Percentiles rank a stretch among this genome's conserved stretches.
These are phyloP conservation scores for Pelmatolapia mariae DNA, from an alignment of 2,113 vertebrate genomes.

Conservation along the genomic window DNA sequence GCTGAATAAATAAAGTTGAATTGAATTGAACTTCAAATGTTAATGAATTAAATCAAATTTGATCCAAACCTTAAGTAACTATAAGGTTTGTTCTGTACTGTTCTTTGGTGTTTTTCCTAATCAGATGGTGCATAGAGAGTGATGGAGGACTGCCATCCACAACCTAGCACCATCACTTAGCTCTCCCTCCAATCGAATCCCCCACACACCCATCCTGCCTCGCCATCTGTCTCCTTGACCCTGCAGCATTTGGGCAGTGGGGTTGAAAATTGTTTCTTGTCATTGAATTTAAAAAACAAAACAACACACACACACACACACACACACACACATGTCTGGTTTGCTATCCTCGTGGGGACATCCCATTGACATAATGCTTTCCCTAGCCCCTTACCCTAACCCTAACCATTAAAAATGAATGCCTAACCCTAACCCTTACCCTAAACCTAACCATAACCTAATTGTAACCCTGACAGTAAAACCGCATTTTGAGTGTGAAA, in stretches of 20 bases:
- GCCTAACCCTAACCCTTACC: too few relatives aligned
- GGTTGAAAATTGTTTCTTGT: constrained; percentile 92
- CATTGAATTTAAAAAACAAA: constrained; percentile 79
- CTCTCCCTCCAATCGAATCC: constrained; percentile 49
- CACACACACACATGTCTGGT: accelerated
- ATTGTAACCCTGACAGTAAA: too few relatives aligned
- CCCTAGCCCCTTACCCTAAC: too few relatives aligned
- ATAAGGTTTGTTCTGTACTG: not conserved
- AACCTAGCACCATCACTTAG: not conserved
- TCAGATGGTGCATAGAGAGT: constrained; percentile 57
- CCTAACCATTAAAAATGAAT: too few relatives aligned
- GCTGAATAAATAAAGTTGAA: not conserved
- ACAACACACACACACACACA: not conserved
- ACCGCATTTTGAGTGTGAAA: too few relatives aligned
- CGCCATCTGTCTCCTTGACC: constrained; percentile 76
- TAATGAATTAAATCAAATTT: not conserved
- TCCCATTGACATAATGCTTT: too few relatives aligned
- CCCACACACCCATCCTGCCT: not conserved
- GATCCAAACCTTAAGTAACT: not conserved
- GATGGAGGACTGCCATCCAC: not conserved
- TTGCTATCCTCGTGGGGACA: too few relatives aligned
- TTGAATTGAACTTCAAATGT: not conserved
- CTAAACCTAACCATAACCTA: too few relatives aligned
- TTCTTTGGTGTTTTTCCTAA: constrained; percentile 33
- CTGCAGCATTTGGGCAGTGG: constrained; percentile 80